Evolutionary conservation across 2,888 invertebrate species (phyloP).

Genomic region (Chrysopilus asiliformis): DNA sequence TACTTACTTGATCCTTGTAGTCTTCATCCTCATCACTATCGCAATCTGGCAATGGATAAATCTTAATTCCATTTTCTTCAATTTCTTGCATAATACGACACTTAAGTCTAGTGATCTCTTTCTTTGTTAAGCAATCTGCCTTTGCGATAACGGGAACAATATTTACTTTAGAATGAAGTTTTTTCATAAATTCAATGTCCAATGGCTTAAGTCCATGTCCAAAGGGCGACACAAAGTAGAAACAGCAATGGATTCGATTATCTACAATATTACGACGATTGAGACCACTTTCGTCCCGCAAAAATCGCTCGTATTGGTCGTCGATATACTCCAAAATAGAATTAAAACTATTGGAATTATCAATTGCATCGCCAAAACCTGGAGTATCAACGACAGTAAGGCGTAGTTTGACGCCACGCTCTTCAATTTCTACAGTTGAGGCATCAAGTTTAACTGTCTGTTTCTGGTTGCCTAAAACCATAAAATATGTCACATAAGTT

Average conservation of each 20-base stretch:
- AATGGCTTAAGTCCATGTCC: conserved; percentile 90
- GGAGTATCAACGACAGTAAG: conserved; percentile 93
- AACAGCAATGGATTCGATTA: conserved; percentile 94
- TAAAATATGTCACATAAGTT: conserved; percentile 10
- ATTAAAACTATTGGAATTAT: conserved; percentile 84
- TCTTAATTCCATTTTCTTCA: conserved; percentile 78
- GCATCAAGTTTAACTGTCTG: conserved; percentile 90
- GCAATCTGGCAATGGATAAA: conserved; percentile 91
- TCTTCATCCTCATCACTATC: conserved; percentile 93
- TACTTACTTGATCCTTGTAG: conserved; percentile 71
- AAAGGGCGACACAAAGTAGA: conserved; percentile 94
- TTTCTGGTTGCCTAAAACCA: conserved; percentile 62
- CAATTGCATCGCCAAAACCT: conserved; percentile 89
- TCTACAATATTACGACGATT: conserved; percentile 94
- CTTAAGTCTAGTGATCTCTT: conserved; percentile 77
- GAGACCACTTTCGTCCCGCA: conserved; percentile 86
- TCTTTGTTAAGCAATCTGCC: conserved; percentile 87
- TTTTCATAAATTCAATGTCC: conserved; percentile 93
- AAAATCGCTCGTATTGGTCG: conserved; percentile 87
- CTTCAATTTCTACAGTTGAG: conserved; percentile 93
- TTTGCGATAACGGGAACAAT: conserved; percentile 97
- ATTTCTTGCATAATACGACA: conserved; percentile 84
- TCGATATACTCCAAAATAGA: conserved; percentile 94
- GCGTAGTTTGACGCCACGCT: conserved; percentile 83
- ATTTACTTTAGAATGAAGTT: conserved; percentile 88